Percentiles rank a stretch among this genome's conserved stretches.
These are phyloP conservation scores for Noctilio leporinus DNA, from an alignment of 2,113 vertebrate species.

Conservation along the genomic window DNA sequence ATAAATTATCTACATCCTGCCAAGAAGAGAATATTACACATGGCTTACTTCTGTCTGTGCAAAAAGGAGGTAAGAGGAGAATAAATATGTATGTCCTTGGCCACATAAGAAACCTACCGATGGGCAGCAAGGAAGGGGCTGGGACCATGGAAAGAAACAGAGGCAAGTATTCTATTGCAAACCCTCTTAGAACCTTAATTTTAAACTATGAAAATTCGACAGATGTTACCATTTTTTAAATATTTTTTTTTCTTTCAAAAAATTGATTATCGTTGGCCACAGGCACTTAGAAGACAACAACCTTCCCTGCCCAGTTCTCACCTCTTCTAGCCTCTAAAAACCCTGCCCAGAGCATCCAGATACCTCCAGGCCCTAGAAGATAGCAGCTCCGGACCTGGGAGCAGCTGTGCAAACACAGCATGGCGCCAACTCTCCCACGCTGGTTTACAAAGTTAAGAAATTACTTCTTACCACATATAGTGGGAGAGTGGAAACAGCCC, in stretches of 20 bases:
- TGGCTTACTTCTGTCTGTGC: no score
- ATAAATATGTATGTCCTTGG: no score
- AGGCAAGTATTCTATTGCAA: background rate
- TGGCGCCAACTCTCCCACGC: background rate
- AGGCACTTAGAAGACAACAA: background rate
- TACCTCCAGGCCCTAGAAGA: background rate
- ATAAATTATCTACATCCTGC: background rate
- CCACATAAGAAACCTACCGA: background rate
- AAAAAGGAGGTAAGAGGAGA: background rate
- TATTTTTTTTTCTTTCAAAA: background rate
- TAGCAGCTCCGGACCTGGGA: rapidly evolving
- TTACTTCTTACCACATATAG: background rate
- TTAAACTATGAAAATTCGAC: background rate
- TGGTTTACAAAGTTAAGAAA: background rate
- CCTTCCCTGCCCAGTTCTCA: background rate
- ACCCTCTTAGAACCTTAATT: background rate
- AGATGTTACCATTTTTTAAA: background rate
- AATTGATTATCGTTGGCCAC: background rate
- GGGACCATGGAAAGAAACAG: background rate
- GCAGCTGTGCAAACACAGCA: conserved; percentile 62
- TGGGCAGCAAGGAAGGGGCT: background rate
- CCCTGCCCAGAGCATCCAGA: background rate
- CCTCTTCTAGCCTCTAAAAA: background rate
- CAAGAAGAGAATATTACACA: background rate
- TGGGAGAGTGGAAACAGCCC: background rate